These are phyloP conservation scores for Acropternis orthonyx DNA, from an alignment of 2,797 vertebrate species.

Conservation along the genomic window DNA sequence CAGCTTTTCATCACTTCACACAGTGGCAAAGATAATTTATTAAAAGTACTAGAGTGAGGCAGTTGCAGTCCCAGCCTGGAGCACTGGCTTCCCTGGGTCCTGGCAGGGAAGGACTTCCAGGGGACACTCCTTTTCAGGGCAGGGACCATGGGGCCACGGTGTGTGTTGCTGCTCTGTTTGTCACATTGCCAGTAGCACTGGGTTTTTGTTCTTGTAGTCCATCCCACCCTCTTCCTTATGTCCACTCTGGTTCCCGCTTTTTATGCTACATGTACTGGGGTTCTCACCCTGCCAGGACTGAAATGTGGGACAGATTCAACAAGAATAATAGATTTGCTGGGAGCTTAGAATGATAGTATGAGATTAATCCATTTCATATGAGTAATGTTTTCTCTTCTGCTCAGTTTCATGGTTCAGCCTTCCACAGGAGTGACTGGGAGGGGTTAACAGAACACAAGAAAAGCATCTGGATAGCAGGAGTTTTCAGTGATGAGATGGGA, in stretches of 20 bases:
- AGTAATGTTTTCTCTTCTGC: slow-evolving; percentile 54
- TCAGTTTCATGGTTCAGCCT: slow-evolving; percentile 58
- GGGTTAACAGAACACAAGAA: slow-evolving; percentile 52
- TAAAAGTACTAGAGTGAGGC: not conserved
- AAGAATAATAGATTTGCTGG: slow-evolving; percentile 49
- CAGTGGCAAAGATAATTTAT: slow-evolving; percentile 32
- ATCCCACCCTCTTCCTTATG: slow-evolving; percentile 7
- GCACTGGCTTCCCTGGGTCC: not conserved
- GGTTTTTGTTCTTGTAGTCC: not conserved
- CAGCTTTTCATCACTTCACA: slow-evolving; percentile 43
- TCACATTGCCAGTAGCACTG: not conserved
- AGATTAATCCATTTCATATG: slow-evolving; percentile 60
- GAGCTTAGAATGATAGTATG: slow-evolving; percentile 34
- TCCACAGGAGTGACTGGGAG: slow-evolving; percentile 50
- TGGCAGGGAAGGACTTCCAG: not conserved
- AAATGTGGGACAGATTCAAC: slow-evolving; percentile 56
- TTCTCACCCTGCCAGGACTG: slow-evolving; percentile 46
- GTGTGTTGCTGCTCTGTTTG: not conserved
- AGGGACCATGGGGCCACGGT: rapidly evolving
- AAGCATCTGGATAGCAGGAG: slow-evolving; percentile 55
- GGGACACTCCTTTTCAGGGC: not conserved
- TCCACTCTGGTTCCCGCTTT: not conserved
- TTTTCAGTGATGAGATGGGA: not conserved
- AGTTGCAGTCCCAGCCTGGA: not conserved
- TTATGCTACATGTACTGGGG: not conserved